Conservation (phyloP, 30 jellyfish, hydroid and myxozoan genomes). For the Haliclystus octoradiatus region DNA sequence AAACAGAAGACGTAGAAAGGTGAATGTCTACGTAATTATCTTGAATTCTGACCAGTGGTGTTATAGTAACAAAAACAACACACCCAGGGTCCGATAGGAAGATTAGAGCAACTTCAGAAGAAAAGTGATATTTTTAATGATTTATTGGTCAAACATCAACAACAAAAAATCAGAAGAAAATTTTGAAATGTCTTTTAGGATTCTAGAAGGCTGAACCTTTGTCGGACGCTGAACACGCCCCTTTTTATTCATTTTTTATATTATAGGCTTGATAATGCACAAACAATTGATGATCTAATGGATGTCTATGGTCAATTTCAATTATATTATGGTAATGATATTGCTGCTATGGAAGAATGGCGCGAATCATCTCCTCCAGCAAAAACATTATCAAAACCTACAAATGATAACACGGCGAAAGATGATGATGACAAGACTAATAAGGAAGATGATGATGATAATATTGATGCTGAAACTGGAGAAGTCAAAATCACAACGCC, state of each 20-base stretch:
- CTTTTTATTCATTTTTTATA: neutral
- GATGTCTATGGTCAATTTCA: constrained; percentile 87
- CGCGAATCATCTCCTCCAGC: too few species aligned
- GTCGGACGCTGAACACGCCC: too few species aligned
- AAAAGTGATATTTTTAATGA: too few species aligned
- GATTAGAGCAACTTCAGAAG: too few species aligned
- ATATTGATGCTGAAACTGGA: constrained; percentile 15
- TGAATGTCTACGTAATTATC: constrained; percentile 4
- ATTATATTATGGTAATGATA: constrained; percentile 65
- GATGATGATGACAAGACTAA: constrained; percentile 4
- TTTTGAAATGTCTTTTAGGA: too few species aligned
- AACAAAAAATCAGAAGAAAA: too few species aligned
- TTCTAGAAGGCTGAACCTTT: too few species aligned
- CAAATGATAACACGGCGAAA: constrained; percentile 8
- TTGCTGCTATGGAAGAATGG: constrained; percentile 78
- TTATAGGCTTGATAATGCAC: constrained; percentile 64
- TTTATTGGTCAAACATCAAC: too few species aligned
- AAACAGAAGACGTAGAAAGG: constrained; percentile 72
- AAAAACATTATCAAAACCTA: neutral
- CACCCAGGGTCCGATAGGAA: too few species aligned
- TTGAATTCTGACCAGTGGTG: too few species aligned
- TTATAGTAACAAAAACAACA: too few species aligned
- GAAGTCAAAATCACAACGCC: neutral
- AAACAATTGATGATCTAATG: constrained; percentile 79
- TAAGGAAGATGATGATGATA: constrained; percentile 11